Evolutionary conservation across 1,140 invertebrate species (phyloP).

Genomic region (Macrotrachela quadricornifera): DNA sequence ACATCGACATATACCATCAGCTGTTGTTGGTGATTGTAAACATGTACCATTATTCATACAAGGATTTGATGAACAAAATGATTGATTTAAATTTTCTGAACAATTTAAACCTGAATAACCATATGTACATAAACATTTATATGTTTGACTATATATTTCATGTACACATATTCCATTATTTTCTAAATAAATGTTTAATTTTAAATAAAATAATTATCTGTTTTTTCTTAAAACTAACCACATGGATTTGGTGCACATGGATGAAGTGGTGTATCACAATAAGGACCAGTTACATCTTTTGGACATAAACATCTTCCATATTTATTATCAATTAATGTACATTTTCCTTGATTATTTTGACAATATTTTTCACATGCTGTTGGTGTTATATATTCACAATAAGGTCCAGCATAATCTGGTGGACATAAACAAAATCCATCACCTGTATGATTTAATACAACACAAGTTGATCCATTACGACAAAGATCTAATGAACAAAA

Average conservation of each 20-base stretch:
- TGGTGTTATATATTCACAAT: slow-evolving; percentile 6
- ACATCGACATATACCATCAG: slow-evolving; percentile 9
- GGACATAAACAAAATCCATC: slow-evolving; percentile 48
- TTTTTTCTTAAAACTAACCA: slow-evolving; percentile 54
- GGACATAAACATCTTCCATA: background rate
- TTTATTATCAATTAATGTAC: background rate
- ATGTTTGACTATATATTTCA: slow-evolving; percentile 48
- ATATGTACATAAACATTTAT: slow-evolving; percentile 23
- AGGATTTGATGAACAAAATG: slow-evolving; percentile 34
- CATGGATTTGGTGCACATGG: slow-evolving; percentile 49
- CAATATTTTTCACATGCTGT: slow-evolving; percentile 10
- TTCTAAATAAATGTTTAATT: too few species aligned
- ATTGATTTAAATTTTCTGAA: slow-evolving; percentile 3
- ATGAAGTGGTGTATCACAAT: background rate
- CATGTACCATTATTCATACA: slow-evolving; percentile 86
- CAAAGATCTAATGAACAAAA: slow-evolving; percentile 32
- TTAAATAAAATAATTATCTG: too few species aligned
- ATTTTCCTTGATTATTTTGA: slow-evolving; percentile 34
- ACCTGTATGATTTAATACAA: slow-evolving; percentile 40
- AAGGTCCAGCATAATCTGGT: slow-evolving; percentile 51
- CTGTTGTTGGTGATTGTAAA: slow-evolving; percentile 17
- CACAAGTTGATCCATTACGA: slow-evolving; percentile 19
- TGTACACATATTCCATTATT: slow-evolving; percentile 8
- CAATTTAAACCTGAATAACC: slow-evolving; percentile 8
- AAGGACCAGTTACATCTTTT: background rate